Evolutionary conservation across 2,113 vertebrate genomes (phyloP).

Genomic region (Zapus hudsonius): DNA sequence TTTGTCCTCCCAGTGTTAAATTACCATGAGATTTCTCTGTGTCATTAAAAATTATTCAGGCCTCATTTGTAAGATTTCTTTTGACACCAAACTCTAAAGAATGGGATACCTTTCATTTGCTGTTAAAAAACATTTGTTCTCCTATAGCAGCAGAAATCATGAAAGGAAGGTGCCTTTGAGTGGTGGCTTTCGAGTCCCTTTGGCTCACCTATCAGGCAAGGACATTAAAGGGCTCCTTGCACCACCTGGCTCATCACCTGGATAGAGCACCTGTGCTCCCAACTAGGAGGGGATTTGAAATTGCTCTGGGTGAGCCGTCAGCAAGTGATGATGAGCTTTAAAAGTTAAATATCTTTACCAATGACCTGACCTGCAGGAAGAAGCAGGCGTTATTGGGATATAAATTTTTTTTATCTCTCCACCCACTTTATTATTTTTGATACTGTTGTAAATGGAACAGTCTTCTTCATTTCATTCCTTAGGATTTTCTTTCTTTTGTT

Average conservation of each 20-base stretch:
- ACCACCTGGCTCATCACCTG: neutral
- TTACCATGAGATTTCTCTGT: slow-evolving; percentile 19
- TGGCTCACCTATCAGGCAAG: neutral
- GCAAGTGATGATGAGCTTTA: neutral
- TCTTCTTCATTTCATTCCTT: neutral
- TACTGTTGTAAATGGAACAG: neutral
- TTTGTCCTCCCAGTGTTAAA: slow-evolving; percentile 3
- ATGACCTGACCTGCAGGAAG: neutral
- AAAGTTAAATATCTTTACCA: neutral
- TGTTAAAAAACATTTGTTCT: slow-evolving; percentile 22
- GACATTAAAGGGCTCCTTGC: neutral
- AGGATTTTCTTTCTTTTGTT: neutral
- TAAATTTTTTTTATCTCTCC: too few species aligned
- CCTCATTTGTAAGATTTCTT: slow-evolving; percentile 48
- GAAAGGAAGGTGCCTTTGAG: neutral
- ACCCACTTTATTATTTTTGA: neutral
- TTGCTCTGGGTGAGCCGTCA: neutral
- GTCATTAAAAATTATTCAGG: slow-evolving; percentile 57
- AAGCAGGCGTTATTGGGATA: neutral
- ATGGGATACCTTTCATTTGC: neutral
- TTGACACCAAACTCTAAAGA: slow-evolving; percentile 9
- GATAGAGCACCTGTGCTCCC: neutral
- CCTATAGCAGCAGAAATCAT: neutral
- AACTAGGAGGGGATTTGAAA: neutral
- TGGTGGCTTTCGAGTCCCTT: neutral